Percentiles rank a stretch among this genome's conserved stretches.
These are phyloP conservation scores for Scomber scombrus DNA, from an alignment of 2,113 vertebrate genomes.

Conservation along the genomic window DNA sequence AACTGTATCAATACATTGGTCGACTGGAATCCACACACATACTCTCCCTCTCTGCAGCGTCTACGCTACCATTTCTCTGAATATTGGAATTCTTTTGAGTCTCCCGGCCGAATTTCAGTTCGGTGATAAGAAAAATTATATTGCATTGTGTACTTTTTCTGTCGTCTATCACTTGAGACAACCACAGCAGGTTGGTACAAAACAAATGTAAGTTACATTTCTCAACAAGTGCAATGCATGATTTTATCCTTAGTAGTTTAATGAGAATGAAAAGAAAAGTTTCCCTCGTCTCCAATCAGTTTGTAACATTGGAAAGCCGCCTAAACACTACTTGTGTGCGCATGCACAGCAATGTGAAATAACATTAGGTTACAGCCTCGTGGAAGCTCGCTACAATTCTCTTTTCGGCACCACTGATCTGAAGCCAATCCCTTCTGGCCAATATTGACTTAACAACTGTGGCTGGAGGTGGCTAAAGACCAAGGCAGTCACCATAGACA, in stretches of 20 bases:
- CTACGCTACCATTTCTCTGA: background rate
- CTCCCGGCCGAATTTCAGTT: slow-evolving; percentile 24
- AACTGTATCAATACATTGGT: slow-evolving; percentile 5
- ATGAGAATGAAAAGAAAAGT: slow-evolving; percentile 19
- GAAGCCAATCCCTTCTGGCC: slow-evolving; percentile 55
- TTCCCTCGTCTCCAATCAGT: slow-evolving; percentile 7
- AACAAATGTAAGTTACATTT: slow-evolving; percentile 26
- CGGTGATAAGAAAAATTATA: slow-evolving; percentile 28
- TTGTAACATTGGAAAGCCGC: slow-evolving; percentile 24
- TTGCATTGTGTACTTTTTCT: slow-evolving; percentile 32
- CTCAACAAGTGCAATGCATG: slow-evolving; percentile 4
- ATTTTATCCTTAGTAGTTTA: slow-evolving; percentile 13
- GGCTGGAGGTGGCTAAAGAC: slow-evolving; percentile 19
- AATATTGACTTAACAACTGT: slow-evolving; percentile 57
- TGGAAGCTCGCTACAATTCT: slow-evolving; percentile 44
- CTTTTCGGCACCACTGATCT: slow-evolving; percentile 63
- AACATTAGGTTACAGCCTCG: slow-evolving; percentile 42
- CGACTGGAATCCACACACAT: background rate
- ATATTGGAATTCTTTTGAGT: slow-evolving; percentile 26
- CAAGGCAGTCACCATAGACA: slow-evolving; percentile 29
- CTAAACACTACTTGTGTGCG: slow-evolving; percentile 24
- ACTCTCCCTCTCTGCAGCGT: slow-evolving; percentile 3
- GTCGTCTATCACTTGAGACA: slow-evolving; percentile 14
- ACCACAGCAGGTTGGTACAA: background rate
- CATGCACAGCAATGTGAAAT: slow-evolving; percentile 47